Base-by-base conservation (phyloP, 2,888 invertebrate genomes). In the Halictus ligatus region DNA sequence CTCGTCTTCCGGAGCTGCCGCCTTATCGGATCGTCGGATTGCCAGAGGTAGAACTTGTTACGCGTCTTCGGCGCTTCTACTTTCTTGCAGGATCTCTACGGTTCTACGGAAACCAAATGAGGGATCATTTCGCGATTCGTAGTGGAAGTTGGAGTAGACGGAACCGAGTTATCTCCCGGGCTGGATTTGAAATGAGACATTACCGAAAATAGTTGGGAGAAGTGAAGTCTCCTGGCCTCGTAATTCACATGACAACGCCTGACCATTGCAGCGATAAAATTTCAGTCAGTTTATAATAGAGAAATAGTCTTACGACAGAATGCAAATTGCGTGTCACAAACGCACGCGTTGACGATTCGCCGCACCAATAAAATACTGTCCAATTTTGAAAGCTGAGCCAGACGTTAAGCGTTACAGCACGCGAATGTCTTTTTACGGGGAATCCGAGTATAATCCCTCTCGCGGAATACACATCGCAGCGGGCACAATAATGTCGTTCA, bases 401-500 rank as follows among this genome's bases (percentile, higher is more conserved):
- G 8, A n/a, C n/a, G 4, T n/a, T 43, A 43, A 64, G 18, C 13
- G 64, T 64, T 64, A 13, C 15, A 29, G 29, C 15, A 64, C 64
- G 15, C 29, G 35, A 15, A 29, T 64, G 64, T 64, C 29, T 29
- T 64, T 64, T 64, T 18, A 18, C 64, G 18, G 29, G 35, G 35
- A 35, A 18, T 29, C 64, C 1, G 35, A 35, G 18, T 3, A 15
- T 64, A 35, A 69, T 69, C 40, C 40, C 10, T 69, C 18, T 69
- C 4, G n/a, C 43, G 71, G n/a, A 13, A 71, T 43, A n/a, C n/a
- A n/a, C 43, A 43, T 13, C n/a, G n/a, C 43, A 40, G 43, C 35
- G 35, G 71, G 29, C 18, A 13, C 79, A 25, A 83, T 76, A 69
- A 74, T 67, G 73, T 80, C 73, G 80, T 75, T 75, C 25, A 21